Conservation (phyloP, 2,888 invertebrate genomes). For the Zygaena filipendulae region DNA sequence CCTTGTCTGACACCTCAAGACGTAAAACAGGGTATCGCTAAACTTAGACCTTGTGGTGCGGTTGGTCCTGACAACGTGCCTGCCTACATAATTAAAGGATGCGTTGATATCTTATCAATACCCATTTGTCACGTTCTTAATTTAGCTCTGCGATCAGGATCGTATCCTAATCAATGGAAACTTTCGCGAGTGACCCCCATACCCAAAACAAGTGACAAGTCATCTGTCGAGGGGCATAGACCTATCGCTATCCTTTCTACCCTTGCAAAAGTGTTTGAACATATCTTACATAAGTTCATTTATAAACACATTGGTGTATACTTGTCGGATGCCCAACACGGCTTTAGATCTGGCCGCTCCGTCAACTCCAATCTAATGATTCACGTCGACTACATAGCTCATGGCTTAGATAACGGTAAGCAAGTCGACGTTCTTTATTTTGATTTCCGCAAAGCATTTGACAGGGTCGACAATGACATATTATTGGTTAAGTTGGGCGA, state of each 20-base stretch:
- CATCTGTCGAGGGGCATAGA: constrained; percentile 2
- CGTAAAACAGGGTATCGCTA: too few species aligned
- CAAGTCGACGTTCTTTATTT: constrained; percentile 8
- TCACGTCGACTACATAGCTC: neutral
- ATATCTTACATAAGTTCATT: constrained; percentile 3
- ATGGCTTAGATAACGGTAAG: constrained; percentile 1
- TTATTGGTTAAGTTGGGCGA: neutral
- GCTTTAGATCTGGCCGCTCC: constrained; percentile 5
- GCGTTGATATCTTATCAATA: too few species aligned
- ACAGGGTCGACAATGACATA: neutral
- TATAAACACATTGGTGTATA: constrained; percentile 3
- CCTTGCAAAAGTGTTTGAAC: constrained; percentile 6
- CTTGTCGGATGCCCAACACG: constrained; percentile 6
- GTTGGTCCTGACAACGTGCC: too few species aligned
- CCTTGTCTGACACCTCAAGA: too few species aligned
- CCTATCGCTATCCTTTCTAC: constrained; percentile 8
- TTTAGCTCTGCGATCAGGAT: too few species aligned
- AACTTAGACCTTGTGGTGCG: too few species aligned
- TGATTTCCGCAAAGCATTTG: constrained; percentile 3
- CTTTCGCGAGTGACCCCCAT: too few species aligned
- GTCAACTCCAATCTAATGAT: constrained; percentile 8
- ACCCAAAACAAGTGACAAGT: constrained; percentile 1
- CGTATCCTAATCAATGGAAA: too few species aligned
- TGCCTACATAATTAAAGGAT: too few species aligned
- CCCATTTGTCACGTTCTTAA: too few species aligned